A percentile compares a stretch with the other conserved stretches of the same genome.
phyloP scores from a whole-genome alignment of 2,888 invertebrate species.

The Conops quadrifasciatus region DNA sequence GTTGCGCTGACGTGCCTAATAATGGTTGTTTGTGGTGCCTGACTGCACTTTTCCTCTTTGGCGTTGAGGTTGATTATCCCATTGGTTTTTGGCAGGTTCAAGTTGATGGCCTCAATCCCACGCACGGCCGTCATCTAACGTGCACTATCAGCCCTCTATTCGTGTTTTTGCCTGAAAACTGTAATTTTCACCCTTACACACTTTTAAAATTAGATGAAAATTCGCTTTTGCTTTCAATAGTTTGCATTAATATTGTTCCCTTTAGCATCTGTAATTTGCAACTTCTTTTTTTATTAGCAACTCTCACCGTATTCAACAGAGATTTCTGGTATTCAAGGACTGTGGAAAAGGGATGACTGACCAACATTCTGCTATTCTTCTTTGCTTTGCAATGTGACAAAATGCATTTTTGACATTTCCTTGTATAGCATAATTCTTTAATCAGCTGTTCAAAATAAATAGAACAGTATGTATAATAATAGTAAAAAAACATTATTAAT shows the following conservation, averaged over 20 bases:
- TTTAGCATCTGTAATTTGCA: not conserved
- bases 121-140: constrained; percentile 48
- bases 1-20: constrained; percentile 24
- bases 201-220: no score
- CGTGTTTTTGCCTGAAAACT: no score
- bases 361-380: not conserved
- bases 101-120: constrained; percentile 60
- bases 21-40: constrained; percentile 8
- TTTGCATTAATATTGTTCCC: not conserved
- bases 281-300: no score
- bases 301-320: no score
- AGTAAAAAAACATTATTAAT: no score
- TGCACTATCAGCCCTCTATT: not conserved
- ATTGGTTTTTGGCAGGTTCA: constrained; percentile 49
- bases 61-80: constrained; percentile 50
- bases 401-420: not conserved
- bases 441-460: not conserved
- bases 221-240: no score
- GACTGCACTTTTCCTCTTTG: constrained; percentile 48
- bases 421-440: not conserved
- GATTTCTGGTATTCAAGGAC: no score
- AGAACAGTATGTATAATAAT: no score
- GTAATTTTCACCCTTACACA: no score
- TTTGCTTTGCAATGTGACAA: not conserved
- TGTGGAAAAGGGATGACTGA: not conserved